Conservation (phyloP, 2,113 vertebrate genomes). For the Poeciliopsis retropinna region DNA sequence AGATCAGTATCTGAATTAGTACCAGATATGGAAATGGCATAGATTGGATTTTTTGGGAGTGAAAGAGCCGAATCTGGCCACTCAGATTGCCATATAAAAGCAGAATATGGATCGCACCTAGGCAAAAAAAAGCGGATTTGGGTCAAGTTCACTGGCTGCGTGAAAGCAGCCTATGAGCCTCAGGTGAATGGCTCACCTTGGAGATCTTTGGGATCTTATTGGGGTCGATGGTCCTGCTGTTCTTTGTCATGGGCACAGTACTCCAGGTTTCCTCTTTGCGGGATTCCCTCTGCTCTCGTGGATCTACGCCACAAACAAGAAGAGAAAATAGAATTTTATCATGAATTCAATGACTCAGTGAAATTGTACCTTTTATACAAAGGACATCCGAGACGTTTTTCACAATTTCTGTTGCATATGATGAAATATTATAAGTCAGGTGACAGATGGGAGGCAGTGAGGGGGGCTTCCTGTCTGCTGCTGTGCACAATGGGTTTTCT, state of each 20-base stretch:
- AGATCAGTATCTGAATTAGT: too few relatives aligned
- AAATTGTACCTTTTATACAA: neutral
- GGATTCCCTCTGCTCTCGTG: constrained; percentile 57
- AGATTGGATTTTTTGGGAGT: too few relatives aligned
- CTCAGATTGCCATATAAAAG: too few relatives aligned
- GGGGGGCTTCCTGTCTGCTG: constrained; percentile 49
- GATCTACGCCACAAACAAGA: constrained; percentile 39
- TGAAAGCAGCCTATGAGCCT: neutral
- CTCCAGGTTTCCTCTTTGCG: constrained; percentile 94
- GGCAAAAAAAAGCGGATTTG: too few relatives aligned
- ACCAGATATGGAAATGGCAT: too few relatives aligned
- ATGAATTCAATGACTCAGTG: neutral
- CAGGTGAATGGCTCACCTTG: constrained; percentile 83
- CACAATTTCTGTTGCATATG: neutral
- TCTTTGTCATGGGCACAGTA: constrained; percentile 96
- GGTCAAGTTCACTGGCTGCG: too few relatives aligned
- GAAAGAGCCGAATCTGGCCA: too few relatives aligned
- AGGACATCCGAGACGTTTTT: neutral
- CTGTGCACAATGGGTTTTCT: constrained; percentile 55
- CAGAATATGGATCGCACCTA: too few relatives aligned
- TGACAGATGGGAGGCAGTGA: constrained; percentile 27
- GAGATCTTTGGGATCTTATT: constrained; percentile 98
- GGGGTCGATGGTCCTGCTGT: constrained; percentile 95
- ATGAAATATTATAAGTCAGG: constrained; percentile 23
- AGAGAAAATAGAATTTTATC: neutral